These are phyloP conservation scores for Acutogordius australiensis DNA, from an alignment of 2,888 invertebrate species.

Conservation along the genomic window DNA sequence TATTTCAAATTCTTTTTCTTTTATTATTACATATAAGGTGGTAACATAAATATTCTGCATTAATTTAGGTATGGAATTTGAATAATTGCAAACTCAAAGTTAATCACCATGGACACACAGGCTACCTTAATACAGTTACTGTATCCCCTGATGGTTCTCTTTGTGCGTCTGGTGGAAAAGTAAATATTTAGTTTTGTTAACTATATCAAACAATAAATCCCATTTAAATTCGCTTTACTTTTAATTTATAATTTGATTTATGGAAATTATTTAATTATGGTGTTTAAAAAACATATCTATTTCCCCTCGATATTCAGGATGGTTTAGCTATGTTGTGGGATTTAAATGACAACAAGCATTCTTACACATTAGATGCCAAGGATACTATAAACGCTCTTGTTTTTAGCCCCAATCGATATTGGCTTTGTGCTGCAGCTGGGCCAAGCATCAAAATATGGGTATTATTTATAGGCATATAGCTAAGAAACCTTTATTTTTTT, in stretches of 20 bases:
- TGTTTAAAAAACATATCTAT: background rate
- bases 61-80: slow-evolving; percentile 62
- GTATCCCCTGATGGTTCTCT: slow-evolving; percentile 96
- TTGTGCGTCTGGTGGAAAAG: slow-evolving; percentile 93
- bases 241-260: background rate
- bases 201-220: no score
- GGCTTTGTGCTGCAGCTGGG: slow-evolving; percentile 95
- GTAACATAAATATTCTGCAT: no score
- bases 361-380: slow-evolving; percentile 90
- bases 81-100: slow-evolving; percentile 93
- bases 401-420: slow-evolving; percentile 90
- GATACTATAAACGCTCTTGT: slow-evolving; percentile 87
- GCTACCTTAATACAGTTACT: slow-evolving; percentile 87
- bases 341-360: slow-evolving; percentile 89
- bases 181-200: no score
- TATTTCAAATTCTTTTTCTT: slow-evolving; percentile 13
- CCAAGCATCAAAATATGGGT: slow-evolving; percentile 94
- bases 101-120: slow-evolving; percentile 82
- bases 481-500: no score
- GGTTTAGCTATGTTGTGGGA: slow-evolving; percentile 99
- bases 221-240: background rate
- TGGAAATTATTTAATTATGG: slow-evolving; percentile 5
- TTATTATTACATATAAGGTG: background rate
- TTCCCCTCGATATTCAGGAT: slow-evolving; percentile 33
- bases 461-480: no score